These are phyloP conservation scores for Drosophila jambulina DNA, from an alignment of 1,140 invertebrate genomes.

Conservation along the genomic window DNA sequence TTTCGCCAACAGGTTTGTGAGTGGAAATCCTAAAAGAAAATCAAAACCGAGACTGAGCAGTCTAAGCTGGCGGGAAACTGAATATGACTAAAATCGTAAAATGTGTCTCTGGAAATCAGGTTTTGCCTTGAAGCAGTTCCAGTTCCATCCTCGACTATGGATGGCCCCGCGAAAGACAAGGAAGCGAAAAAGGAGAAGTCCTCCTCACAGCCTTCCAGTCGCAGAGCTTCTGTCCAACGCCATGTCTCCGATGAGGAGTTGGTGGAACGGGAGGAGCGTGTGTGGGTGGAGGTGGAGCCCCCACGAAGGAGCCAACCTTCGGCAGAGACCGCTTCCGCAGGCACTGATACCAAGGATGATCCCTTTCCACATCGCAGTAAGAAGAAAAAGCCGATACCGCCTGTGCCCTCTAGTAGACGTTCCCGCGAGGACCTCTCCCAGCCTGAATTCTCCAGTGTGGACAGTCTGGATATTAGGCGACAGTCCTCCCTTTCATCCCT, in stretches of 20 bases:
- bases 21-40: constrained; percentile 36
- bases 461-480: neutral
- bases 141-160: constrained; percentile 50
- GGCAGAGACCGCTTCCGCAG: neutral
- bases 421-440: constrained; percentile 1
- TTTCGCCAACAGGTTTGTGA: constrained; percentile 48
- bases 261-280: constrained; percentile 3
- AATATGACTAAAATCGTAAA: constrained; percentile 66
- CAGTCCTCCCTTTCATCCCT: neutral
- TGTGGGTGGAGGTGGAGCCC: neutral
- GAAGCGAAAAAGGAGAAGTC: neutral
- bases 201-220: neutral
- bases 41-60: constrained; percentile 18
- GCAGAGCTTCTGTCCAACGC: neutral
- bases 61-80: constrained; percentile 32
- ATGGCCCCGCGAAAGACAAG: constrained; percentile 14
- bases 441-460: constrained; percentile 8
- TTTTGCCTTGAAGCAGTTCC: constrained; percentile 20
- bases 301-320: neutral
- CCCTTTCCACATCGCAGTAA: neutral
- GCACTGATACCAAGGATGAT: constrained; percentile 9
- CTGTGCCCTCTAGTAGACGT: neutral
- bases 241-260: neutral
- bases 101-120: constrained; percentile 44
- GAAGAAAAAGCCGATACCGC: neutral